A percentile compares a stretch with the other conserved stretches of the same genome.
These are phyloP conservation scores for Heliconius nattereri DNA, from an alignment of 1,140 invertebrate species.

Conservation along the genomic window DNA sequence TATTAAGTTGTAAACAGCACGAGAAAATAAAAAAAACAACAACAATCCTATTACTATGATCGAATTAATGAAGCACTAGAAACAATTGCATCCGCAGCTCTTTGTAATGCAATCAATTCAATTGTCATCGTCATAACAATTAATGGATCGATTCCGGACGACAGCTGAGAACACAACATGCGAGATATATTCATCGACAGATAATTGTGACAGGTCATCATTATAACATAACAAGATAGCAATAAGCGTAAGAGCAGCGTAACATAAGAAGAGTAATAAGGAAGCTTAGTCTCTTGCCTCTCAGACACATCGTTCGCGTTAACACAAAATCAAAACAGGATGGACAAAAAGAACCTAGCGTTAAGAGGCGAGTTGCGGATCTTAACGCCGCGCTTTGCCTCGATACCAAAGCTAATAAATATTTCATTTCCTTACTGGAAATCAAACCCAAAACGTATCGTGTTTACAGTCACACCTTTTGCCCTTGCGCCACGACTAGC, in stretches of 20 bases:
- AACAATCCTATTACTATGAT: conserved; percentile 33
- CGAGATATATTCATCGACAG: conserved; percentile 20
- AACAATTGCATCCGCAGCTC: conserved; percentile 27
- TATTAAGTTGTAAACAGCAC: neutral
- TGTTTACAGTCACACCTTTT: too few species aligned
- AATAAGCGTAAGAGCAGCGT: neutral
- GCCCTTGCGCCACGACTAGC: too few species aligned
- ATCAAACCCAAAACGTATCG: too few species aligned
- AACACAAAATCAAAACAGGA: too few species aligned
- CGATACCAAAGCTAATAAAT: too few species aligned
- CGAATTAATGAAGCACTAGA: conserved; percentile 39
- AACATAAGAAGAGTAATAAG: neutral
- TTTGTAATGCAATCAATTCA: conserved; percentile 39
- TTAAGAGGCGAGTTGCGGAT: too few species aligned
- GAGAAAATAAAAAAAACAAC: conserved; percentile 19
- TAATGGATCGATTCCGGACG: conserved; percentile 42
- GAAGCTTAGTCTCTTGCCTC: neutral
- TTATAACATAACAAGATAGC: conserved; percentile 15
- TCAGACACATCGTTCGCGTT: too few species aligned
- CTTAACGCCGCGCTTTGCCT: too few species aligned
- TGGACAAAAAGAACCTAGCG: too few species aligned
- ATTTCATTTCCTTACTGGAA: too few species aligned
- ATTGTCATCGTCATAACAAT: conserved; percentile 42
- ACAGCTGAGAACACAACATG: conserved; percentile 20
- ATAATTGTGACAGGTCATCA: conserved; percentile 17